Base-by-base conservation (phyloP, 2,888 invertebrate species). In the Cylloceria caligata region DNA sequence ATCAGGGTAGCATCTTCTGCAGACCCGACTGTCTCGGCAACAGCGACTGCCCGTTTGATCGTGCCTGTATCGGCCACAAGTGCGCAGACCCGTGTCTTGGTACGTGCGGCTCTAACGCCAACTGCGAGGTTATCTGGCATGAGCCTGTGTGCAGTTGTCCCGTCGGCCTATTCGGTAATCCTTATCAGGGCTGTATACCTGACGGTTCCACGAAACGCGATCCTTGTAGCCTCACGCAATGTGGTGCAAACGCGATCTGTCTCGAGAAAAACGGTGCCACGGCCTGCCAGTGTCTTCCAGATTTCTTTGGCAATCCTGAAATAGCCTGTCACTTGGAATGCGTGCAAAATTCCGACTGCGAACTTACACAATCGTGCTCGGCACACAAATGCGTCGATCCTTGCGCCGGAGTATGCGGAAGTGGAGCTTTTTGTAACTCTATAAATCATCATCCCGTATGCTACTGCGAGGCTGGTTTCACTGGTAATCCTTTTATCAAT, bases 21-120 rank as follows among this genome's bases (percentile, higher is more conserved):
- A 94, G 96, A 89, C 97, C 97, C 39, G 97, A 97, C 93, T 98
- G 98, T 93, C 93, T 97, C 67, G 94, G 96, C n/a, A 96, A 97
- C 89, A 94, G 94, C 77, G 97, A 98, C 89, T 98, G 98, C 90
- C 94, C 96, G 2, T 95, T 95, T 64, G 96, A 96, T 86, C 96
- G 96, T 92, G 93, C 96, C 45, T 98, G 98, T 89, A 94, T 95
- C 45, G 94, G 94, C 73, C 94, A 94, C 68, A 94, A 96, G 89
- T 97, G 97, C 88, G 93, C 95, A 30, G 94, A 96, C 92, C 95
- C 96, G 73, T 97, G 97, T 88, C 92, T 94, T 85, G 93, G 94
- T 87, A 95, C 96, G 3, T 97, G 98, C 88, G 97, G 97, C 0
- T 94, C 94, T 83, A 96, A 96, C 91, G 97, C 98, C 0, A 90